These are phyloP conservation scores for Rissa tridactyla DNA, from an alignment of 2,113 vertebrate species.

Conservation along the genomic window DNA sequence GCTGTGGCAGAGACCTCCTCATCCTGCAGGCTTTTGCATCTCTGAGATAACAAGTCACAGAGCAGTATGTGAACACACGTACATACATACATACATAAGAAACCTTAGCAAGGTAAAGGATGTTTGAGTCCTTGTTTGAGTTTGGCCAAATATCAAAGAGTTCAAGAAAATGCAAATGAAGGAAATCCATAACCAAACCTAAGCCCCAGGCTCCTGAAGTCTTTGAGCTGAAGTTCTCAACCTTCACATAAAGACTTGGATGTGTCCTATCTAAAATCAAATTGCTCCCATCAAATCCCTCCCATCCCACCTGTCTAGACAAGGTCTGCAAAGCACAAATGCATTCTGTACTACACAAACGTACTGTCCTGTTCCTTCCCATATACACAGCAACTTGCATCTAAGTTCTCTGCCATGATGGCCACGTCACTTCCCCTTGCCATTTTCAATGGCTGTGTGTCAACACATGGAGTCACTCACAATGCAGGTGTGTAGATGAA, in stretches of 20 bases:
- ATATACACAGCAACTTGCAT: neutral
- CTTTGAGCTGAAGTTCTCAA: conserved; percentile 44
- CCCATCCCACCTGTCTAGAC: conserved; percentile 41
- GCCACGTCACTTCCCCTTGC: neutral
- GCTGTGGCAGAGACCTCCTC: neutral
- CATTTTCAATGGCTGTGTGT: neutral
- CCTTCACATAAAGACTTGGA: conserved; percentile 7
- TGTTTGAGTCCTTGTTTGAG: conserved; percentile 33
- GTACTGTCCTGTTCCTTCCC: neutral
- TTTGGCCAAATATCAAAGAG: conserved; percentile 60
- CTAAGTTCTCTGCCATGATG: neutral
- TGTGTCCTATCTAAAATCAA: conserved; percentile 59
- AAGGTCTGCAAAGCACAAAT: neutral
- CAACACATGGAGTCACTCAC: neutral
- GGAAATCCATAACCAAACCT: conserved; percentile 46
- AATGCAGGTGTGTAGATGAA: neutral
- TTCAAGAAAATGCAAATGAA: conserved; percentile 29
- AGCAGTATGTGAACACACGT: neutral
- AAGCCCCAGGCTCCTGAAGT: conserved; percentile 34
- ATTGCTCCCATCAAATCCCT: conserved; percentile 4
- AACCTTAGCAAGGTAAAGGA: conserved; percentile 23
- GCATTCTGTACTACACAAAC: neutral
- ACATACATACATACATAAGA: neutral
- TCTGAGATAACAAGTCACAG: neutral
- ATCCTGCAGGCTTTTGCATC: neutral